These are phyloP conservation scores for Saccopteryx leptura DNA, from an alignment of 2,113 vertebrate species.

Conservation along the genomic window DNA sequence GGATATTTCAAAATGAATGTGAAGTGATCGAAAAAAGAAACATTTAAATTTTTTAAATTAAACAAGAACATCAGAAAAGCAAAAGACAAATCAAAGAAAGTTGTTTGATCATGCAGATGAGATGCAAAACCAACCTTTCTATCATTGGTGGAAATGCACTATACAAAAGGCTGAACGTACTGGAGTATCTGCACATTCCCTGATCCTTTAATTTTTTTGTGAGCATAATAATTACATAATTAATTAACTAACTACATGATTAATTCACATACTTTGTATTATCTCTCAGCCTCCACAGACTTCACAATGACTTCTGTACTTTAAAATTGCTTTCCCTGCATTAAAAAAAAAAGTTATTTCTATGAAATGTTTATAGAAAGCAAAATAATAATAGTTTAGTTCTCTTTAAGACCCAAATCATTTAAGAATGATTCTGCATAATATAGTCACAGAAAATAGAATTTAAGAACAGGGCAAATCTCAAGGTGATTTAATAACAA, in stretches of 20 bases:
- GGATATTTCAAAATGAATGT: no score
- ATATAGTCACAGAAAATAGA: background rate
- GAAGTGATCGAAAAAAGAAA: no score
- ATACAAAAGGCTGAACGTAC: no score
- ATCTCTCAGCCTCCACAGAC: background rate
- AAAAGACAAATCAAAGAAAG: no score
- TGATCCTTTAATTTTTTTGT: no score
- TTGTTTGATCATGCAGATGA: no score
- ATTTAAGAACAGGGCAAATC: background rate
- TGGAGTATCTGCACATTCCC: no score
- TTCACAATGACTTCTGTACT: background rate
- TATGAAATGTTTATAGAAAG: background rate
- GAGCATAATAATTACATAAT: no score
- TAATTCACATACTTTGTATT: background rate
- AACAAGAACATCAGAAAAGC: no score
- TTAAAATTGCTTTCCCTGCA: background rate
- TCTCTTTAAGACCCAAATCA: background rate
- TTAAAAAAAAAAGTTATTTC: slow-evolving; percentile 1
- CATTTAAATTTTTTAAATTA: no score
- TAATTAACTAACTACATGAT: background rate
- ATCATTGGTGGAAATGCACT: no score
- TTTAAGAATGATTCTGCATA: background rate
- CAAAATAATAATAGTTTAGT: background rate
- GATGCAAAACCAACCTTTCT: no score
- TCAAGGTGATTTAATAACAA: slow-evolving; percentile 9